Base-by-base conservation (phyloP, 2,888 invertebrate species). In the Acanthococcus lagerstroemiae region DNA sequence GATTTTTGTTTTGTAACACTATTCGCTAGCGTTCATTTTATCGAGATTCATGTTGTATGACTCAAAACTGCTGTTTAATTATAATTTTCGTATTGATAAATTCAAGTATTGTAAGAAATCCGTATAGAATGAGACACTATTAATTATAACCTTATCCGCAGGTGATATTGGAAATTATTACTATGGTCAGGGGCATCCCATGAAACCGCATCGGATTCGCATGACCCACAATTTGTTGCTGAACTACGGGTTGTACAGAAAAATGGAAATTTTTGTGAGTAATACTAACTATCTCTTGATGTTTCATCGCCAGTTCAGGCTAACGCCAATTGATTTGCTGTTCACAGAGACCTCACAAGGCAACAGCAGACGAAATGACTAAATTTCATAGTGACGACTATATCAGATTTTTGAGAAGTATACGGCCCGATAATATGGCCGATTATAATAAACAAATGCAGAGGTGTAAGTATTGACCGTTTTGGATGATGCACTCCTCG, bases 371-470 rank as follows among this genome's bases (percentile, higher is more conserved):
- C 76, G 99, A 99, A 78, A 97, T 99, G 95, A 97, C 97, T 2
- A 96, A 95, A 77, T 99, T 97, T 76, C 99, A 99, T 78, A 96
- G 95, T 54, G 99, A 99, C 79, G 99, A 99, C 75, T 99, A 99
- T 76, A 96, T 99, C 71, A 83, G 95, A 71, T 99, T 99, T 75
- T 79, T 99, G 66, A 83, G 95, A 60, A 95, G 94, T 69, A 97
- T 99, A 72, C 82, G 95, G 70, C 99, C 99, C 4, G 99, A 99
- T 76, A 99, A 99, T 75, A 96, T 99, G 92, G 87, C 91, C 0
- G 96, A 99, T 76, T 97, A 95, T 77, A 95, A 95, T 77, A 97
- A 97, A 78, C 95, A 95, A 77, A 99, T 99, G 99, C 95, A 96
- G 77, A 83, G 95, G 77, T 99, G 90, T 90, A 81, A 84, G 85